Percentiles rank a stretch among this genome's conserved stretches.
Evolutionary conservation across 2,888 invertebrate genomes (phyloP).

Genomic region (Tethea ocularis): DNA sequence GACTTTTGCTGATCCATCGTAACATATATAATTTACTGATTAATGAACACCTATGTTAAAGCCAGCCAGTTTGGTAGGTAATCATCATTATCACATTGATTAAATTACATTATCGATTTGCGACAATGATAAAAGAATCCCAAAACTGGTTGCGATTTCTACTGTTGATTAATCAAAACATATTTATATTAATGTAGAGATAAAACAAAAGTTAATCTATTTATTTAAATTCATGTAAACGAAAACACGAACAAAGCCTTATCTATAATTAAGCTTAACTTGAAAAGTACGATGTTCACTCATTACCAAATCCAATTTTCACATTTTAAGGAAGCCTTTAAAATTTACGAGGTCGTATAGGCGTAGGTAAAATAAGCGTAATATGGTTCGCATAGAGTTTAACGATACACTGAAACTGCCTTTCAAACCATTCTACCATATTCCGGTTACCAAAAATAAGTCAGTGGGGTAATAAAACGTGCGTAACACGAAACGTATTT

Average conservation of each 20-base stretch:
- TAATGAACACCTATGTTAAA: no score
- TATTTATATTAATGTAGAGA: no score
- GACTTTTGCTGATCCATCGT: no score
- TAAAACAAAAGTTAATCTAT: background rate
- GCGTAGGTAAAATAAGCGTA: background rate
- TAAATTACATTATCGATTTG: no score
- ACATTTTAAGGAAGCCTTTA: background rate
- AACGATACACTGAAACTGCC: background rate
- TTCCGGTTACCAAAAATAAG: background rate
- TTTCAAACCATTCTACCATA: background rate
- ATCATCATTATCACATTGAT: no score
- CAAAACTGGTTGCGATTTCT: no score
- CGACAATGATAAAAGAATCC: no score
- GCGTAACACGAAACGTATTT: background rate
- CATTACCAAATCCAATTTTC: slow-evolving; percentile 1
- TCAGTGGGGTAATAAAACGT: background rate
- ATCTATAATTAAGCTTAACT: background rate
- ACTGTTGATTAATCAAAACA: no score
- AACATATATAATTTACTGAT: no score
- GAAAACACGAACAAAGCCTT: background rate
- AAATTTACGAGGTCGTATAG: background rate
- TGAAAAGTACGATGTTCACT: background rate
- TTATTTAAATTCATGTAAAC: background rate
- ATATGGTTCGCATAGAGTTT: background rate
- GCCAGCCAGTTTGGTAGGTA: no score